Conservation (phyloP, 2,113 vertebrate genomes). For the Podiceps cristatus region DNA sequence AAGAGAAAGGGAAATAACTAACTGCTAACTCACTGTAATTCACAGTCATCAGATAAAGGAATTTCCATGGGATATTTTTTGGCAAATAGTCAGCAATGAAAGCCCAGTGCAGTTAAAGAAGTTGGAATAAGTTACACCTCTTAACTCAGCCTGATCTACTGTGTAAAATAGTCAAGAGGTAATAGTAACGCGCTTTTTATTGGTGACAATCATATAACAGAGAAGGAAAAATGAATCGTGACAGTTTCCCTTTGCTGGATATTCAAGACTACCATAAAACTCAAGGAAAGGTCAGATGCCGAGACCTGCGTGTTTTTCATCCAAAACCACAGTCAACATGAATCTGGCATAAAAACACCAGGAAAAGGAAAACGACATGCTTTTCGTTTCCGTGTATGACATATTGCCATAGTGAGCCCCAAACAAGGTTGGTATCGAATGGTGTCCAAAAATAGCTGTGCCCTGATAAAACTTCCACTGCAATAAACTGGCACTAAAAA, state of each 20-base stretch:
- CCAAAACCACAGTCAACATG: background rate
- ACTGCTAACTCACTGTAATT: constrained; percentile 34
- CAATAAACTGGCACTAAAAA: background rate
- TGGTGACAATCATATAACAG: background rate
- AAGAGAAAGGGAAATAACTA: constrained; percentile 57
- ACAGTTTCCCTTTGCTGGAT: background rate
- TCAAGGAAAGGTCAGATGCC: background rate
- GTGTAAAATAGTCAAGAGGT: constrained; percentile 27
- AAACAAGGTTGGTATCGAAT: background rate
- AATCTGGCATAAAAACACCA: background rate
- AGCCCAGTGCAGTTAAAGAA: constrained; percentile 11
- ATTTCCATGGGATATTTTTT: constrained; percentile 53
- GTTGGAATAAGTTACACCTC: constrained; percentile 48
- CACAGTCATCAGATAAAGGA: constrained; percentile 52
- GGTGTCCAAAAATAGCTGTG: background rate
- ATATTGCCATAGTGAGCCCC: background rate
- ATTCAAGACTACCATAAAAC: background rate
- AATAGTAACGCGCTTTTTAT: constrained; percentile 29
- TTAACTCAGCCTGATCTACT: constrained; percentile 19
- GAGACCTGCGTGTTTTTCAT: background rate
- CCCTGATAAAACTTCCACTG: background rate
- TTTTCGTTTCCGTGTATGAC: background rate
- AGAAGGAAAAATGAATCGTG: background rate
- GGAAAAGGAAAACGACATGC: background rate
- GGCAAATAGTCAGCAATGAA: constrained; percentile 51